Percentiles rank a stretch among this genome's conserved stretches.
Evolutionary conservation across 2,888 invertebrate genomes (phyloP).

Genomic region (Tupiocoris notatus): DNA sequence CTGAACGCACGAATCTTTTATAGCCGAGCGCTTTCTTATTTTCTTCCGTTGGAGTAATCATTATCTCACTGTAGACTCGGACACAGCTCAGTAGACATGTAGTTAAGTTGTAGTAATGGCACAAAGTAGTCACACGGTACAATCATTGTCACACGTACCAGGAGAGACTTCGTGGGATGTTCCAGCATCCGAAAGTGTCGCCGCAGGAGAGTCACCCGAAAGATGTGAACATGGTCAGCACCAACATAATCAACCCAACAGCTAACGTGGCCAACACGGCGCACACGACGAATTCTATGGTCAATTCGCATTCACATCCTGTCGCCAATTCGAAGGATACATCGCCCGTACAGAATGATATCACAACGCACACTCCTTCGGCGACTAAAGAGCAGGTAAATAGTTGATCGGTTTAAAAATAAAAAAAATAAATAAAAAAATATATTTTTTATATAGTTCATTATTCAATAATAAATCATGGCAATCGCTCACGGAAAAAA

Average conservation of each 20-base stretch:
- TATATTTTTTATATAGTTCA: no score
- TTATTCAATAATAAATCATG: no score
- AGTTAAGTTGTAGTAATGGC: not conserved
- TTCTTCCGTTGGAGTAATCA: no score
- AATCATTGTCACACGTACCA: not conserved
- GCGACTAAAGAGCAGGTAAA: constrained; percentile 7
- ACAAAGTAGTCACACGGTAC: not conserved
- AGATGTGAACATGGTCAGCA: not conserved
- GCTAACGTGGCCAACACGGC: constrained; percentile 13
- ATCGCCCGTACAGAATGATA: constrained; percentile 18
- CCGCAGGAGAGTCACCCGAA: constrained; percentile 52
- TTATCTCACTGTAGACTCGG: no score
- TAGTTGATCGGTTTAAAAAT: not conserved
- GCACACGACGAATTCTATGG: not conserved
- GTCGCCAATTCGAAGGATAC: constrained; percentile 11
- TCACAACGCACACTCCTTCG: not conserved
- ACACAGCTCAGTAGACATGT: no score
- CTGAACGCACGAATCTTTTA: no score
- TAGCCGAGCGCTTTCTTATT: no score
- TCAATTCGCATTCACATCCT: not conserved
- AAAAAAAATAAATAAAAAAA: no score
- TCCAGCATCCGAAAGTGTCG: constrained; percentile 52
- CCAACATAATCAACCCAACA: constrained; percentile 6
- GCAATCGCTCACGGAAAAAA: no score
- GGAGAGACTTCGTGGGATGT: constrained; percentile 49